Conservation (phyloP, 2,113 vertebrate genomes). For the Indri indri region DNA sequence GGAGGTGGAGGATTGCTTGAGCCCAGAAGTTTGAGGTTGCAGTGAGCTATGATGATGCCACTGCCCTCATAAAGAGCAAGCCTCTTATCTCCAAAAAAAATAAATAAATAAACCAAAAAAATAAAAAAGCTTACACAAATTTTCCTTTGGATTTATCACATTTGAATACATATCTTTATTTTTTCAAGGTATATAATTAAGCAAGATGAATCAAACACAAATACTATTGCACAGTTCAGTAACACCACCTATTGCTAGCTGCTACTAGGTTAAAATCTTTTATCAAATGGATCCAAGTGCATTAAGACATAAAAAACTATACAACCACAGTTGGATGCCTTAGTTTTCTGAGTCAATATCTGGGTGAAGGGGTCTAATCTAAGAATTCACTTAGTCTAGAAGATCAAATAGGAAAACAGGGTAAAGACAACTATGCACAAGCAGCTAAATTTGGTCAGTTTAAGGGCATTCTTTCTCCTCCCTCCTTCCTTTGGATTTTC, state of each 20-base stretch:
- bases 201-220: not conserved
- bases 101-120: not conserved
- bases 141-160: not conserved
- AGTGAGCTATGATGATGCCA: too few relatives aligned
- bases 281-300: not conserved
- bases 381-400: not conserved
- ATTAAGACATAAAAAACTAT: not conserved
- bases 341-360: not conserved
- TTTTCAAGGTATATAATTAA: not conserved
- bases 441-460: slow-evolving; percentile 44
- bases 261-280: slow-evolving; percentile 22
- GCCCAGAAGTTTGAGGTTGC: too few relatives aligned
- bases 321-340: accelerated
- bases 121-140: slow-evolving; percentile 23
- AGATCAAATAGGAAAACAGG: not conserved
- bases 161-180: not conserved
- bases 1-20: too few relatives aligned
- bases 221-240: not conserved
- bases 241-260: not conserved
- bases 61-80: too few relatives aligned
- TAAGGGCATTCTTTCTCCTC: slow-evolving; percentile 30
- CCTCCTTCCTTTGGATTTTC: slow-evolving; percentile 52
- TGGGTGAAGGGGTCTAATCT: not conserved
- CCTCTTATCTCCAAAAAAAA: too few relatives aligned
- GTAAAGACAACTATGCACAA: slow-evolving; percentile 5